These are phyloP conservation scores for Anguilla megastoma DNA, from an alignment of 2,797 vertebrate species.

Conservation along the genomic window DNA sequence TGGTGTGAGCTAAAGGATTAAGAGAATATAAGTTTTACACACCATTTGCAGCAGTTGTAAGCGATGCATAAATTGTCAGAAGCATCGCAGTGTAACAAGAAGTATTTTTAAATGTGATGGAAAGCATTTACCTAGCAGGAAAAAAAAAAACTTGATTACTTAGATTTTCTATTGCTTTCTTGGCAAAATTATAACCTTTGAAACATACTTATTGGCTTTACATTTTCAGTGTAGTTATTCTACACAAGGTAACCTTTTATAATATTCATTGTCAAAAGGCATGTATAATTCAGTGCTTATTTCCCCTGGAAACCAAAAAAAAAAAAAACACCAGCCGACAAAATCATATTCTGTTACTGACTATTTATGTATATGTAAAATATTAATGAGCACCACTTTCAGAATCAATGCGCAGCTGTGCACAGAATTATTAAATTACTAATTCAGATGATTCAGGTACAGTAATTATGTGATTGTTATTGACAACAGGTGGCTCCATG, in stretches of 20 bases:
- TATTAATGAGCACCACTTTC: neutral
- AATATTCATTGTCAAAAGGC: neutral
- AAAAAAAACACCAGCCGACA: neutral
- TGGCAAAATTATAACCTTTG: neutral
- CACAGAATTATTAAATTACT: neutral
- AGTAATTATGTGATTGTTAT: neutral
- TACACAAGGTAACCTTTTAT: neutral
- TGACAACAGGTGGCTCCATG: neutral
- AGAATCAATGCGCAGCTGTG: neutral
- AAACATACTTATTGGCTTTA: neutral
- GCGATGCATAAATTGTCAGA: neutral
- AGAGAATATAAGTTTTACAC: neutral
- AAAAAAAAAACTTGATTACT: neutral
- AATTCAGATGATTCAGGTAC: neutral
- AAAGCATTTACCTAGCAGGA: neutral
- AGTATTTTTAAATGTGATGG: neutral
- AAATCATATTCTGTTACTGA: neutral
- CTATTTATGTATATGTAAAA: neutral
- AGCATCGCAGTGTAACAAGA: neutral
- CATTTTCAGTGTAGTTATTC: neutral
- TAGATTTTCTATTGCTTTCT: neutral
- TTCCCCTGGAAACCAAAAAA: neutral
- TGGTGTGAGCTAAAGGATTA: neutral
- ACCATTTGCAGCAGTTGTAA: neutral
- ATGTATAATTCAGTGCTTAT: neutral